phyloP scores from a whole-genome alignment of 2,888 invertebrate species.

The Trachelus tabidus region DNA sequence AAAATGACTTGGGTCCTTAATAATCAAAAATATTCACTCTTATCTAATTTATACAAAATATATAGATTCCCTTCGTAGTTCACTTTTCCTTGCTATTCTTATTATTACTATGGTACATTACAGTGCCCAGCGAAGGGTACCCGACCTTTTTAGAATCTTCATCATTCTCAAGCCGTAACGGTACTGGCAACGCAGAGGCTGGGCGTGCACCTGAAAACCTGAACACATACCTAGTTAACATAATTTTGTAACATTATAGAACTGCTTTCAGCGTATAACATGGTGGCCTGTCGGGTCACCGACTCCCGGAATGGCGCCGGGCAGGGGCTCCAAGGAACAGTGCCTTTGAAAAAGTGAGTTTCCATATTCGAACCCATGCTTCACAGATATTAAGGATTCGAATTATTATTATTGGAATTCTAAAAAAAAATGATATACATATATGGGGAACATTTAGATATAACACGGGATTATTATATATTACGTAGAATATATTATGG shows the following conservation, averaged over 20 bases:
- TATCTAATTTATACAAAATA: neutral
- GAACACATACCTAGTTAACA: conserved; percentile 46
- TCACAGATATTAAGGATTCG: neutral
- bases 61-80: neutral
- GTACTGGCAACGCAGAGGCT: conserved; percentile 42
- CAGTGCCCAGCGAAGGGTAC: neutral
- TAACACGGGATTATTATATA: neutral
- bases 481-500: neutral
- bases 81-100: neutral
- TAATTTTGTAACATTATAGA: conserved; percentile 63
- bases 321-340: conserved; percentile 83
- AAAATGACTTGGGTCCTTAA: neutral
- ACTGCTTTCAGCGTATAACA: conserved; percentile 93
- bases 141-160: neutral
- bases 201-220: conserved; percentile 43
- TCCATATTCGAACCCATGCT: conserved; percentile 27
- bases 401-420: neutral
- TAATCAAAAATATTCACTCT: neutral
- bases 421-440: neutral
- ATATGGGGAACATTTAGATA: neutral
- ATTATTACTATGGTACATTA: neutral
- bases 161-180: conserved; percentile 9
- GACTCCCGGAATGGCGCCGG: conserved; percentile 89
- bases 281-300: conserved; percentile 97
- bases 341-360: conserved; percentile 98